phyloP scores from a whole-genome alignment of 2,113 vertebrate species.

The Tylochromis polylepis region DNA sequence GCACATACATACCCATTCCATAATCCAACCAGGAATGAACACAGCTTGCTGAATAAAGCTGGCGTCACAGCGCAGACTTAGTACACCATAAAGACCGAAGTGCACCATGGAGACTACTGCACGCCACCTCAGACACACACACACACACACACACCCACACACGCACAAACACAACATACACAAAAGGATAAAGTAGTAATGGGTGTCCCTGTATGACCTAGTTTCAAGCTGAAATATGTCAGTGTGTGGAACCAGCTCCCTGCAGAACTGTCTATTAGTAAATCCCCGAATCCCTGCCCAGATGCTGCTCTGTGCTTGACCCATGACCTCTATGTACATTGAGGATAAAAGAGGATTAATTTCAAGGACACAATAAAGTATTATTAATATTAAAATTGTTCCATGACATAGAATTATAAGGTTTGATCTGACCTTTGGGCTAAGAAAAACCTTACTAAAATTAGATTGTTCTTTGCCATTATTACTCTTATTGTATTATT shows the following conservation, averaged over 20 bases:
- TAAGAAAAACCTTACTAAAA: background rate
- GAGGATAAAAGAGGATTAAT: conserved; percentile 17
- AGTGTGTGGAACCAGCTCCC: background rate
- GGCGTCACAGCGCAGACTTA: background rate
- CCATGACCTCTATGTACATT: background rate
- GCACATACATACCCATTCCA: background rate
- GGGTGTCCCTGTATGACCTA: conserved; percentile 20
- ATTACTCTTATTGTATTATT: background rate
- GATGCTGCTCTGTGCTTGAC: conserved; percentile 5
- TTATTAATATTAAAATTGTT: background rate
- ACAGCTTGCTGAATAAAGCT: background rate
- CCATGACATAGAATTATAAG: background rate
- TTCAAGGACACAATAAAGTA: background rate
- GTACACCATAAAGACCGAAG: background rate
- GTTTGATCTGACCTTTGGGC: background rate
- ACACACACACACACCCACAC: background rate
- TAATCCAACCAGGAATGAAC: background rate
- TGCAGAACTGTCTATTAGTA: conserved; percentile 15
- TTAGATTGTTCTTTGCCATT: background rate
- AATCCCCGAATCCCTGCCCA: conserved; percentile 24
- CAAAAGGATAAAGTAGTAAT: background rate
- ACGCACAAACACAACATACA: background rate
- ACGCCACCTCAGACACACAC: background rate
- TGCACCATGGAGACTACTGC: background rate
- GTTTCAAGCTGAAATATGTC: conserved; percentile 24